Evolutionary conservation across 1,140 invertebrate species (phyloP), one percentile per base, ranked within the genome.

Genomic region (Caenorhabditis briggsae): DNA sequence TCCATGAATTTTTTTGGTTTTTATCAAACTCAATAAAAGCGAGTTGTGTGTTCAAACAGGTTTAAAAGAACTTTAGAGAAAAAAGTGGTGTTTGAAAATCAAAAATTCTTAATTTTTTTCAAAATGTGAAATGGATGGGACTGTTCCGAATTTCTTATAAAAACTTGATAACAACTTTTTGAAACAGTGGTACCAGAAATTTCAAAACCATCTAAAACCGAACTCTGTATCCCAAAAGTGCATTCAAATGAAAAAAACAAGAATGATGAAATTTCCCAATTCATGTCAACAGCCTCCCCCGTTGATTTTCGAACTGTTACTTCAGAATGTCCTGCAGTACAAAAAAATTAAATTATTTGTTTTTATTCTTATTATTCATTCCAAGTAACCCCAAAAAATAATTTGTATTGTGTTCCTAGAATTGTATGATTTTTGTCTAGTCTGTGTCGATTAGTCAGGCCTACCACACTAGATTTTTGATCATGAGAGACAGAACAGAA

Each of bases 341-440:
- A 61, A 11, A 25, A 23, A 18, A 58, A 58, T 5, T 11, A 20
- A 20, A n/a, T 6, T 5, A 70, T 43, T 70, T 33, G 64, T 61
- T 58, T 58, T n/a, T 20, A 18, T 58, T 20, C 2, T 20, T 58
- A 20, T 58, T 58, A 58, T 58, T 58, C n/a, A n/a, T 33, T 33
- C 33, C 33, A 33, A 3, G 33, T 33, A 33, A 1, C 33, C 33
- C 33, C 1, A 33, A 33, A 33, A 33, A n/a, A n/a, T n/a, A n/a
- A n/a, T n/a, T 33, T 33, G 33, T 33, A n/a, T 8, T 58, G 56
- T n/a, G 18, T 61, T 61, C 59, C 59, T 20, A 33, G 59, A 25
- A 58, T 58, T 58, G 56, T 58, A 23, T 61, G 59, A n/a, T 14
- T 33, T 33, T 33, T 70, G 64, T 70, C 64, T 70, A 70, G 59